These are phyloP conservation scores for Porites divaricata DNA, from an alignment of 92 coral and sea anemone species.

Conservation along the genomic window DNA sequence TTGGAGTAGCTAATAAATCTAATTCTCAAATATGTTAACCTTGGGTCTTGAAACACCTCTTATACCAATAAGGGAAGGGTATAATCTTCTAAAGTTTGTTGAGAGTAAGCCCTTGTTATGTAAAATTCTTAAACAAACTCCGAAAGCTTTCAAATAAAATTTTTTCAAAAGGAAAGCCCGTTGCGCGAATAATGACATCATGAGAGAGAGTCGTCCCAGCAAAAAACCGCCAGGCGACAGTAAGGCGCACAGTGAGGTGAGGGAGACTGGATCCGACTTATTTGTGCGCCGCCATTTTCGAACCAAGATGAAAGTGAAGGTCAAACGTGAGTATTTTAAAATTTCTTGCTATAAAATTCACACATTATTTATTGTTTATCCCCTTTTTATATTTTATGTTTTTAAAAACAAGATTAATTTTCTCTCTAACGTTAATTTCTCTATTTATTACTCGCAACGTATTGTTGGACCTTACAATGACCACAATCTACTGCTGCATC, in stretches of 20 bases:
- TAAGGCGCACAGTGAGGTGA: neutral
- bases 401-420: neutral
- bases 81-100: neutral
- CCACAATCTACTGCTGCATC: neutral
- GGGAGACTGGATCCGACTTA: neutral
- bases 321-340: constrained; percentile 55
- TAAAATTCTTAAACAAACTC: neutral
- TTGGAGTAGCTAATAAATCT: too few relatives aligned
- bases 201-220: neutral
- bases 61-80: neutral
- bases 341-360: neutral
- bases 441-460: neutral
- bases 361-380: neutral
- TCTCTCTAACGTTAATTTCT: neutral
- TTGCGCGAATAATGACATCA: neutral
- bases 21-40: neutral
- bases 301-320: constrained; percentile 62
- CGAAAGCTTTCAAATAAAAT: constrained; percentile 4
- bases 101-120: neutral
- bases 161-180: neutral
- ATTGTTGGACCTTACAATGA: neutral
- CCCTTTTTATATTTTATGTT: neutral
- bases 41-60: neutral
- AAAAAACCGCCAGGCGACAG: constrained; percentile 16
- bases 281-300: constrained; percentile 44